A percentile compares a stretch with the other conserved stretches of the same genome.
These are phyloP conservation scores for Dolichoris vasculosae DNA, from an alignment of 1,140 invertebrate genomes.

Conservation along the genomic window DNA sequence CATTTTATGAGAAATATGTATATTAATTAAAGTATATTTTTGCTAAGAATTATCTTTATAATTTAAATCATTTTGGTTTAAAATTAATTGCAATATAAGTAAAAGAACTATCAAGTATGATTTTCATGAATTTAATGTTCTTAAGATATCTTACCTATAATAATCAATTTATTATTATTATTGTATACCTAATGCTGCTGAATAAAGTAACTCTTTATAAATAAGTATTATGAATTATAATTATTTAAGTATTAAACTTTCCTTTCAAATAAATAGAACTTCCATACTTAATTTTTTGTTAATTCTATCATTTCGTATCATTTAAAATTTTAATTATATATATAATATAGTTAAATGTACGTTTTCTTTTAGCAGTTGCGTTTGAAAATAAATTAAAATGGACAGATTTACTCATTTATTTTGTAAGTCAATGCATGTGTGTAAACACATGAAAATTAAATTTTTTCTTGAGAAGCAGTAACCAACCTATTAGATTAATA, in stretches of 20 bases:
- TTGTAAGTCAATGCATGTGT: too few species aligned
- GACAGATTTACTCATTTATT: too few species aligned
- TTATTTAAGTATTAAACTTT: background rate
- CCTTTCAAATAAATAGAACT: background rate
- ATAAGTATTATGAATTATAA: slow-evolving; percentile 4
- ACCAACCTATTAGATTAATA: too few species aligned
- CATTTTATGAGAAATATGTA: background rate
- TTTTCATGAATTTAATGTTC: background rate
- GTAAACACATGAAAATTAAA: too few species aligned
- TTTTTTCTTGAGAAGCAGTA: too few species aligned
- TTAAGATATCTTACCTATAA: slow-evolving; percentile 40
- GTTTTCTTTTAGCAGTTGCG: too few species aligned
- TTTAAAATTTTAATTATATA: background rate
- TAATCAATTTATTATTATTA: background rate
- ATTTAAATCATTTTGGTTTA: background rate
- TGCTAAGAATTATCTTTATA: background rate
- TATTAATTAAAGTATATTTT: background rate
- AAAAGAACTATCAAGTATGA: background rate
- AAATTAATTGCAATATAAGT: background rate
- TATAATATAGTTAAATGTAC: too few species aligned
- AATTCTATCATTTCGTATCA: background rate
- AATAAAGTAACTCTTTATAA: slow-evolving; percentile 50
- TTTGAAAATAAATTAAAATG: too few species aligned
- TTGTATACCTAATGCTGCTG: background rate
- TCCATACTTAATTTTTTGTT: too few species aligned